A percentile compares a stretch with the other conserved stretches of the same genome.
Conservation (phyloP, 2,113 vertebrate genomes). For the Saccopteryx leptura region DNA sequence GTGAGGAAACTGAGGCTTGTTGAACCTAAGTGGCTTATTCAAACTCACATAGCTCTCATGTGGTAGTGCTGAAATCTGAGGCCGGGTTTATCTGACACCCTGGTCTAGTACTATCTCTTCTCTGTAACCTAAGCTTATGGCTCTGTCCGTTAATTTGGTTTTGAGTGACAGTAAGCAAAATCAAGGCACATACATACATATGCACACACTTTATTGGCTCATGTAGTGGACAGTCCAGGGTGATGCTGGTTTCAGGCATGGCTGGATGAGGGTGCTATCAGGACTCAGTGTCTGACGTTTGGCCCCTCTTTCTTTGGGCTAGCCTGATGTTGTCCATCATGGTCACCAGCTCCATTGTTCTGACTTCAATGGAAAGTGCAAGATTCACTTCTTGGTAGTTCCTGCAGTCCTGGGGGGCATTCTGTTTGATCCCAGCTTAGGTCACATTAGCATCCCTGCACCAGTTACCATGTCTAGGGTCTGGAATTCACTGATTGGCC, state of each 20-base stretch:
- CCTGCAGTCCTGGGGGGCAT: background rate
- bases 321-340: background rate
- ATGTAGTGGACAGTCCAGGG: background rate
- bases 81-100: background rate
- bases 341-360: background rate
- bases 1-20: background rate
- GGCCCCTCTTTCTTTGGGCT: background rate
- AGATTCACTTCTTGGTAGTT: background rate
- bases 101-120: background rate
- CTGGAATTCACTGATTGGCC: background rate
- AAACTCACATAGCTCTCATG: background rate
- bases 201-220: fast-evolving
- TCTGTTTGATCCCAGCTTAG: background rate
- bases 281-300: background rate
- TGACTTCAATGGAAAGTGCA: background rate
- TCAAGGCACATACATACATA: background rate
- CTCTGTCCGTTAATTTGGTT: background rate
- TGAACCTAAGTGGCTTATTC: background rate
- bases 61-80: background rate
- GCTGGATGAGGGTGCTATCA: background rate
- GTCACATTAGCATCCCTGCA: background rate
- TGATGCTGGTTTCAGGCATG: background rate
- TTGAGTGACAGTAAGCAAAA: background rate
- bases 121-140: background rate
- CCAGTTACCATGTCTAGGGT: background rate